Evolutionary conservation across 2,888 invertebrate species (phyloP).

Genomic region (Eupithecia vulgata): DNA sequence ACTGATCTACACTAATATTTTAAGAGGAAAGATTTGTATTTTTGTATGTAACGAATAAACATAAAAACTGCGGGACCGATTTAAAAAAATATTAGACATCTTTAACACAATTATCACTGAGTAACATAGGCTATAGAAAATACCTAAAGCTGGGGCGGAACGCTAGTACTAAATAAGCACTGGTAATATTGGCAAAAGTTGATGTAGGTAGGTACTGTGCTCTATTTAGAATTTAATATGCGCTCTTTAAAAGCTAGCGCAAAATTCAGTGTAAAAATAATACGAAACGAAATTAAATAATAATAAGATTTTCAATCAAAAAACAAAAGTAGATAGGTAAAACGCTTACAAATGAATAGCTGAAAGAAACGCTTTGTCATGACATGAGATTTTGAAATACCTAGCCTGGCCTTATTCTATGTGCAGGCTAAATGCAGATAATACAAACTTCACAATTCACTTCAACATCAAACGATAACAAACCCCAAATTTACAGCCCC

Average conservation of each 20-base stretch:
- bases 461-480: slow-evolving; percentile 17
- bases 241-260: neutral
- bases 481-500: slow-evolving; percentile 5
- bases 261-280: neutral
- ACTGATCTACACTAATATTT: too few relatives aligned
- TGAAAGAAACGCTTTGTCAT: neutral
- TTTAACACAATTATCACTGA: too few relatives aligned
- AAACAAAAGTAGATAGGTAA: neutral
- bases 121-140: too few relatives aligned
- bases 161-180: too few relatives aligned
- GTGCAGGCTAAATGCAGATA: neutral
- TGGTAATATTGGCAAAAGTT: too few relatives aligned
- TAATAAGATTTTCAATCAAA: neutral
- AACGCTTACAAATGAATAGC: slow-evolving; percentile 4
- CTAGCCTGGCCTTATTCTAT: neutral
- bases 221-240: too few relatives aligned
- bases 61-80: too few relatives aligned
- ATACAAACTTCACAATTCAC: slow-evolving; percentile 6
- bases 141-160: too few relatives aligned
- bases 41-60: too few relatives aligned
- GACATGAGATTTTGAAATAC: neutral
- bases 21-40: too few relatives aligned
- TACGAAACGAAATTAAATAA: neutral
- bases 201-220: too few relatives aligned
- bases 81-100: too few relatives aligned